phyloP scores from a whole-genome alignment of 2,797 vertebrate species.

The Prunella strophiata region DNA sequence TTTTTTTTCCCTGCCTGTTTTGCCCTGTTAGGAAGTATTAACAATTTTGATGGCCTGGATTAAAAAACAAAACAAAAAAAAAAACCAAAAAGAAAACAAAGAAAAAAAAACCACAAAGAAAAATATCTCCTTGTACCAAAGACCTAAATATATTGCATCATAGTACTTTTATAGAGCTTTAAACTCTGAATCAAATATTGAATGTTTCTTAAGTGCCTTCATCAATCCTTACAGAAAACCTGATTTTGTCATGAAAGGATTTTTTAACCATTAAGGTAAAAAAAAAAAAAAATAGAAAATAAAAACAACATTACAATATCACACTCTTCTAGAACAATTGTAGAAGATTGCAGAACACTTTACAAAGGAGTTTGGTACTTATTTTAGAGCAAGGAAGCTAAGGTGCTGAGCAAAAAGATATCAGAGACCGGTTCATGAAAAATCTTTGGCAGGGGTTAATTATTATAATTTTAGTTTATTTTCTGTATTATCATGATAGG shows the following conservation, averaged over 20 bases:
- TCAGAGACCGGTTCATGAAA: not conserved
- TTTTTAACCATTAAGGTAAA: not conserved
- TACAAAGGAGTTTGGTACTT: not conserved
- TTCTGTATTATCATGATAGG: not conserved
- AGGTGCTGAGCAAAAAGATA: not conserved
- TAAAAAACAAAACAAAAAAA: fast-evolving
- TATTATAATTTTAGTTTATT: not conserved
- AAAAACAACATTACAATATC: not conserved
- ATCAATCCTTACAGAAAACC: not conserved
- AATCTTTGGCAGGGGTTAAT: not conserved
- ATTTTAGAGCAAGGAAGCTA: not conserved
- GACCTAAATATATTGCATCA: not conserved
- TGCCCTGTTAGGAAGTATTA: not conserved
- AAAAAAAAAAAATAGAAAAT: not conserved
- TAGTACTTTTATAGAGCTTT: not conserved
- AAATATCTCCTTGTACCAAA: not conserved
- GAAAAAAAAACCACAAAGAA: not conserved
- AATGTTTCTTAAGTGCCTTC: not conserved
- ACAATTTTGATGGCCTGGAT: not conserved
- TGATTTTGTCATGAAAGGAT: not conserved
- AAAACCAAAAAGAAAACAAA: fast-evolving
- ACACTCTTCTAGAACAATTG: not conserved
- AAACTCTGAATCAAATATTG: not conserved
- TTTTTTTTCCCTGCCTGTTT: not conserved
- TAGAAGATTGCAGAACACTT: not conserved